Conservation (phyloP, 2,888 invertebrate genomes). For the Phaedon cochleariae region DNA sequence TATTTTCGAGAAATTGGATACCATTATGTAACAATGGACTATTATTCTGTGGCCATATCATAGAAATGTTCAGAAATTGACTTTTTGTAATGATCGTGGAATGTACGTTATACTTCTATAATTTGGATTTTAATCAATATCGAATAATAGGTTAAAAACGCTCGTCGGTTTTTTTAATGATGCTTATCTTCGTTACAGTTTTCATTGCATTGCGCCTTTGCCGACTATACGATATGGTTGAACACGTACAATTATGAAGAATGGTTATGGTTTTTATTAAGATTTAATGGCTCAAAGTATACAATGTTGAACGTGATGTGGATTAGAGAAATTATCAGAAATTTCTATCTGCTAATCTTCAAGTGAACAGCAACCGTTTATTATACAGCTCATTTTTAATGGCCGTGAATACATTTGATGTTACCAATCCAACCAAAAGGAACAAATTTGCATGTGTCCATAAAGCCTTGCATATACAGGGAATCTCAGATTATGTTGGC, state of each 20-base stretch:
- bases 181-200: constrained; percentile 17
- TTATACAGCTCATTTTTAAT: background rate
- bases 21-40: constrained; percentile 16
- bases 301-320: constrained; percentile 1
- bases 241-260: constrained; percentile 18
- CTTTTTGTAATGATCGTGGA: constrained; percentile 8
- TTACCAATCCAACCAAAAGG: no score
- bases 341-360: constrained; percentile 12
- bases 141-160: constrained; percentile 2
- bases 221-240: background rate
- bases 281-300: constrained; percentile 10
- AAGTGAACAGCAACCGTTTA: background rate
- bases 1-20: constrained; percentile 16
- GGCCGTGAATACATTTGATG: background rate
- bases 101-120: constrained; percentile 13
- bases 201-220: constrained; percentile 12
- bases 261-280: constrained; percentile 18
- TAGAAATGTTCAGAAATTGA: constrained; percentile 10
- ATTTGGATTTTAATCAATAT: constrained; percentile 19
- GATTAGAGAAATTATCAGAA: constrained; percentile 15
- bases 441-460: no score
- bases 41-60: constrained; percentile 3
- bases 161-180: constrained; percentile 4
- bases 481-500: no score
- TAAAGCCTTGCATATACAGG: no score